Conservation (phyloP, 2,888 invertebrate genomes). For the Apantesis nais region DNA sequence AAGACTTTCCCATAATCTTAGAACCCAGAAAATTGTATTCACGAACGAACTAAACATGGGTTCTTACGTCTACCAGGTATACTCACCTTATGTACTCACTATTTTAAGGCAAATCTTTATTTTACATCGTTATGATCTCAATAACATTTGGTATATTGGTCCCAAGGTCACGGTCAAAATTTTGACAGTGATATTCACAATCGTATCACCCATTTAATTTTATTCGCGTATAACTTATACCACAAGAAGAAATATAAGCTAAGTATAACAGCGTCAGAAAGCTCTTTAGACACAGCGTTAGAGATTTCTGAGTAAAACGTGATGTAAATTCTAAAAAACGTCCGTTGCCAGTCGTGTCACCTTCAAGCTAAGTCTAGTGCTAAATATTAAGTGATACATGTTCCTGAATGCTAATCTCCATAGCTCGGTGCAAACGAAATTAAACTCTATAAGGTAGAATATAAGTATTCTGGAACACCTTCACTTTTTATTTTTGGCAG, state of each 20-base stretch:
- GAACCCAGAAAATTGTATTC: too few species aligned
- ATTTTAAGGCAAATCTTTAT: too few species aligned
- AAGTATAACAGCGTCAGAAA: conserved; percentile 54
- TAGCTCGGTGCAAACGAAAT: background rate
- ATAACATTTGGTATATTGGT: background rate
- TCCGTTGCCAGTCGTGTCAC: conserved; percentile 18
- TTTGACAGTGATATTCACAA: background rate
- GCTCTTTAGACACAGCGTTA: conserved; percentile 59
- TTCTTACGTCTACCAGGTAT: too few species aligned
- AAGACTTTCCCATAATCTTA: too few species aligned
- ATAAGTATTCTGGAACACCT: background rate
- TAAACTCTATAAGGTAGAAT: background rate
- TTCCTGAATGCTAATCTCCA: background rate
- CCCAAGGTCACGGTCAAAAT: background rate
- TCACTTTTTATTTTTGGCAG: background rate
- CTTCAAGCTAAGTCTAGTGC: background rate
- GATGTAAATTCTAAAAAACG: conserved; percentile 48
- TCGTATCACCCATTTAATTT: background rate
- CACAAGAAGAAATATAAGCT: conserved; percentile 53
- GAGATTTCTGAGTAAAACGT: conserved; percentile 57
- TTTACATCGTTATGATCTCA: background rate
- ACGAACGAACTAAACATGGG: too few species aligned
- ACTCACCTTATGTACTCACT: too few species aligned
- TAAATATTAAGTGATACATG: conserved; percentile 3
- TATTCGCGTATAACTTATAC: conserved; percentile 24